phyloP scores from a whole-genome alignment of 2,888 invertebrate species.

The Tiphia femorata region DNA sequence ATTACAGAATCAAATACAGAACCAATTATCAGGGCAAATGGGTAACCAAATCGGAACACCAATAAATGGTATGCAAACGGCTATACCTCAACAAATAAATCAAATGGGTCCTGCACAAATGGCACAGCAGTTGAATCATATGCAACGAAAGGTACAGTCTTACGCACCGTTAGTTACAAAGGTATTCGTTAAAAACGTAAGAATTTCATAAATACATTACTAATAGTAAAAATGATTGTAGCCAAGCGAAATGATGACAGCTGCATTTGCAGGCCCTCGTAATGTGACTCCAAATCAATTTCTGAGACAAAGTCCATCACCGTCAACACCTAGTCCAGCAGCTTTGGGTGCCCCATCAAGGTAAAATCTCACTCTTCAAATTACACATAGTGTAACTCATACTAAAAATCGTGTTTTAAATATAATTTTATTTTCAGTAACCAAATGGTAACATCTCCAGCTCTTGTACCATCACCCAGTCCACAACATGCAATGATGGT shows the following conservation, averaged over 20 bases:
- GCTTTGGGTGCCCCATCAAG: conserved; percentile 72
- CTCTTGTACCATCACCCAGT: conserved; percentile 77
- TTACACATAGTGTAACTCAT: background rate
- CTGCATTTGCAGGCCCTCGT: conserved; percentile 71
- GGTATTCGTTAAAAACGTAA: background rate
- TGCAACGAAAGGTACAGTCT: conserved; percentile 61
- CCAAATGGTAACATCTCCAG: conserved; percentile 80
- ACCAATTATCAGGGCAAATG: conserved; percentile 64
- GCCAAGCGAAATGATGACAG: conserved; percentile 70
- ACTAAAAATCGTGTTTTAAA: background rate
- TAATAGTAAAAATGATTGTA: conserved; percentile 27
- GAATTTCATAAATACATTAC: conserved; percentile 5
- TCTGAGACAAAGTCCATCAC: conserved; percentile 84
- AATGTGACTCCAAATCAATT: conserved; percentile 83
- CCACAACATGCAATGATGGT: conserved; percentile 76
- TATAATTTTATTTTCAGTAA: conserved; percentile 58
- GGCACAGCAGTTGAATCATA: conserved; percentile 70
- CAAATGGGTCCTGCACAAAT: conserved; percentile 65
- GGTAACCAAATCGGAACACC: conserved; percentile 62
- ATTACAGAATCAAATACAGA: conserved; percentile 63
- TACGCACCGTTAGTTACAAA: background rate
- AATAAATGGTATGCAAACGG: conserved; percentile 59
- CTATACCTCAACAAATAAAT: conserved; percentile 64
- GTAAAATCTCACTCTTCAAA: conserved; percentile 32
- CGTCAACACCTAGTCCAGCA: conserved; percentile 81